These are phyloP conservation scores for Ormyrus rosae DNA, from an alignment of 2,888 invertebrate genomes.

Conservation along the genomic window DNA sequence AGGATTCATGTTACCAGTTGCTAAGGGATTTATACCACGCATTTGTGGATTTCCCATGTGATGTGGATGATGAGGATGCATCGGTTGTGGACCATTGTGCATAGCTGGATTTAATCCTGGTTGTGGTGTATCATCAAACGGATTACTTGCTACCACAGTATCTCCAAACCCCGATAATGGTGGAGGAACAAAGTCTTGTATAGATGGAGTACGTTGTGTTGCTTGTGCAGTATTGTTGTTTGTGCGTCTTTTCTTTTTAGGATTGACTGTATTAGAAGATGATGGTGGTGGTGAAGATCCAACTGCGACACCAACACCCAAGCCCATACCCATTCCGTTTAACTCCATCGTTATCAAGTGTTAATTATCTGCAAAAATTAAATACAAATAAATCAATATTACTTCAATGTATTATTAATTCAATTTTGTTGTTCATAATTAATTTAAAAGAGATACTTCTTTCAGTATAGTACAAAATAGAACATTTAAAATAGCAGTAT, in stretches of 20 bases:
- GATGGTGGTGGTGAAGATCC: constrained; percentile 82
- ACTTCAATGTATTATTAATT: neutral
- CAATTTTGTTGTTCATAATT: neutral
- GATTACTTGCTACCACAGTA: constrained; percentile 95
- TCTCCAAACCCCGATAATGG: constrained; percentile 92
- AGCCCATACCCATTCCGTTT: constrained; percentile 80
- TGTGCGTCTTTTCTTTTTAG: constrained; percentile 91
- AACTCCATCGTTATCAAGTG: constrained; percentile 85
- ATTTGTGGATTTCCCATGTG: constrained; percentile 81
- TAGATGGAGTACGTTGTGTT: constrained; percentile 83
- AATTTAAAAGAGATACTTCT: neutral
- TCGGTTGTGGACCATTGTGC: constrained; percentile 76
- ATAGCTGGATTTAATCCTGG: constrained; percentile 76
- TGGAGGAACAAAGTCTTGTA: constrained; percentile 89
- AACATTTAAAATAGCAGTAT: neutral
- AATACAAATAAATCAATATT: constrained; percentile 8
- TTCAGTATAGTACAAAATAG: neutral
- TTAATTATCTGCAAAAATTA: constrained; percentile 83
- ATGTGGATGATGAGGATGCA: constrained; percentile 78
- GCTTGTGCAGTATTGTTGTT: constrained; percentile 84
- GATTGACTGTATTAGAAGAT: constrained; percentile 87
- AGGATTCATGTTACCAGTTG: constrained; percentile 75
- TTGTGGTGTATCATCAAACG: constrained; percentile 91
- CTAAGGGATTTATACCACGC: constrained; percentile 82
- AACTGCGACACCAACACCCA: constrained; percentile 81